phyloP scores from a whole-genome alignment of 1,140 invertebrate species.

The Bombus haemorrhoidalis region DNA sequence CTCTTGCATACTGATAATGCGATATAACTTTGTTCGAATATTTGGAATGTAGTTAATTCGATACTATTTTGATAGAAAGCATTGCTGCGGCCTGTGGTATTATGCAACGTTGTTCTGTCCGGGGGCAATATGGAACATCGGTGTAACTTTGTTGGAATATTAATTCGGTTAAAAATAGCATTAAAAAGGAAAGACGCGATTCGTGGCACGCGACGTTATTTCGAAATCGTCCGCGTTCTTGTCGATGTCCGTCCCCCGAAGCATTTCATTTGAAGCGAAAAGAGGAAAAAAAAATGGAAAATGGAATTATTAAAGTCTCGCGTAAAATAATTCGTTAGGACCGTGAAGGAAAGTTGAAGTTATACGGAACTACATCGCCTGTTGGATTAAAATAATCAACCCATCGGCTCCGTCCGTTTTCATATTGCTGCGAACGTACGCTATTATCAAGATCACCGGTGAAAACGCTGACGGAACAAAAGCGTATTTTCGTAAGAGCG shows the following conservation, averaged over 20 bases:
- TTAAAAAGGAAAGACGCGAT: neutral
- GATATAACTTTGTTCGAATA: neutral
- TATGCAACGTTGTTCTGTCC: neutral
- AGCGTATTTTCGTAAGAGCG: constrained; percentile 3
- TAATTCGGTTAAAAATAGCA: neutral
- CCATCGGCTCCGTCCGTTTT: neutral
- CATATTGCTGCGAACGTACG: neutral
- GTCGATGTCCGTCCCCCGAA: rapidly evolving
- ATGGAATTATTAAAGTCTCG: neutral
- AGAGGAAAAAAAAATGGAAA: too few relatives aligned
- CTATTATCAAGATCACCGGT: neutral
- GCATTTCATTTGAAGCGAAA: neutral
- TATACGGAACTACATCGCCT: too few relatives aligned
- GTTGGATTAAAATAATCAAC: neutral
- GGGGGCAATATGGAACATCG: neutral
- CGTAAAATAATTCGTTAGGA: neutral
- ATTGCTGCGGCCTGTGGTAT: neutral
- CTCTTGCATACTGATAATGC: neutral
- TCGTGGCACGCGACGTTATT: neutral
- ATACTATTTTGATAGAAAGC: too few relatives aligned
- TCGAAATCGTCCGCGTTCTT: neutral
- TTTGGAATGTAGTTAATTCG: neutral
- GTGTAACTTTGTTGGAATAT: neutral
- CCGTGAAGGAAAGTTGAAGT: neutral
- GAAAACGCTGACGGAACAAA: neutral